phyloP scores from a whole-genome alignment of 2,888 invertebrate genomes.

The Agrilus biguttatus region DNA sequence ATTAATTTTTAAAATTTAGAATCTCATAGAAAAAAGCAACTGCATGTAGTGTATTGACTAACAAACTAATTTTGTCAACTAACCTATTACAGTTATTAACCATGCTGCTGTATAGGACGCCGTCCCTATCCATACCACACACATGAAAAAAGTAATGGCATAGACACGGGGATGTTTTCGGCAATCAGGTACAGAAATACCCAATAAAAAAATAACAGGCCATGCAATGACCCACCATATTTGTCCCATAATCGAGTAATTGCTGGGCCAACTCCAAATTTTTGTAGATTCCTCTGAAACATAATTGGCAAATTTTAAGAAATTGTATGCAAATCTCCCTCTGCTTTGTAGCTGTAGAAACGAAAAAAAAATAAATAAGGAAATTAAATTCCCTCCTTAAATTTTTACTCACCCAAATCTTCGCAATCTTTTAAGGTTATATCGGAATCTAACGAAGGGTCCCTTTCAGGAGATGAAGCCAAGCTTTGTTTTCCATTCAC shows the following conservation, averaged over 20 bases:
- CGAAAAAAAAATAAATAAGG: background rate
- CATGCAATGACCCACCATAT: conserved; percentile 50
- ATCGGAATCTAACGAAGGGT: conserved; percentile 20
- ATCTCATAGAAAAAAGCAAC: no score
- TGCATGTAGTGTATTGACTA: background rate
- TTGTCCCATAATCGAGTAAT: conserved; percentile 30
- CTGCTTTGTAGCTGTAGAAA: no score
- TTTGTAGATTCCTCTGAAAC: conserved; percentile 27
- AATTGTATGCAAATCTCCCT: no score
- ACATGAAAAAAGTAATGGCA: conserved; percentile 61
- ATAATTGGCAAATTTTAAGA: background rate
- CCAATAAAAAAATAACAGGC: conserved; percentile 59
- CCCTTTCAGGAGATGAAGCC: background rate
- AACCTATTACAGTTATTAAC: conserved; percentile 71
- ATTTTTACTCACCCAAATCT: conserved; percentile 22
- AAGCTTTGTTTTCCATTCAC: conserved; percentile 8
- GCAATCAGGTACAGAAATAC: conserved; percentile 66
- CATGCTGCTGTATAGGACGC: conserved; percentile 76
- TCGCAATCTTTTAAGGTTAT: conserved; percentile 29
- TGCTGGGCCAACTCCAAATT: conserved; percentile 44
- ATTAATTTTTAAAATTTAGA: no score
- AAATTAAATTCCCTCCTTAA: background rate
- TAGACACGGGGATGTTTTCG: conserved; percentile 44
- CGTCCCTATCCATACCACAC: conserved; percentile 66
- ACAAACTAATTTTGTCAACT: conserved; percentile 5